phyloP scores from a whole-genome alignment of 2,113 vertebrate genomes.

The Psephotus haematonotus region DNA sequence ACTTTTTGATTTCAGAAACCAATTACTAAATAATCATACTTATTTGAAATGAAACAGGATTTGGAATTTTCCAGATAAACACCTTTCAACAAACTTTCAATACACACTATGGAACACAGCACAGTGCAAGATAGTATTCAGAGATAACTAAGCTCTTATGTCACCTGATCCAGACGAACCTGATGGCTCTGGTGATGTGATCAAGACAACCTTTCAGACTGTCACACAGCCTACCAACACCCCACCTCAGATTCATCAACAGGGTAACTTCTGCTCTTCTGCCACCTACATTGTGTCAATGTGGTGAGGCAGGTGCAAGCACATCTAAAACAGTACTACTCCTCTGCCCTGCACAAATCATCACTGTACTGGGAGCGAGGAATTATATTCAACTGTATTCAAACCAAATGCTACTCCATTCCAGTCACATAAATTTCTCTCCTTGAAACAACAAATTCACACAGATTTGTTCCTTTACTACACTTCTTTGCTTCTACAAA shows the following conservation, averaged over 20 bases:
- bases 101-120: fast-evolving
- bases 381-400: not conserved
- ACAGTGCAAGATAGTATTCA: not conserved
- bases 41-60: not conserved
- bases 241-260: not conserved
- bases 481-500: not conserved
- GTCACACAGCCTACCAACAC: not conserved
- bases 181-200: not conserved
- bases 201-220: not conserved
- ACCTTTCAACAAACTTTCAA: not conserved
- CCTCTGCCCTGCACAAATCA: not conserved
- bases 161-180: not conserved
- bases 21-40: not conserved
- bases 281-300: fast-evolving
- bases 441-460: not conserved
- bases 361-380: not conserved
- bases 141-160: not conserved
- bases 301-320: not conserved
- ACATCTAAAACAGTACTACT: not conserved
- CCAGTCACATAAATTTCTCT: not conserved
- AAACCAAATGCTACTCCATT: not conserved
- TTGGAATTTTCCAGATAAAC: not conserved
- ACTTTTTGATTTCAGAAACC: not conserved
- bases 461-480: not conserved
- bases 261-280: not conserved